Percentiles rank a stretch among this genome's conserved stretches.
These are phyloP conservation scores for Bradynema listronoti DNA, from an alignment of 1,140 invertebrate genomes.

Conservation along the genomic window DNA sequence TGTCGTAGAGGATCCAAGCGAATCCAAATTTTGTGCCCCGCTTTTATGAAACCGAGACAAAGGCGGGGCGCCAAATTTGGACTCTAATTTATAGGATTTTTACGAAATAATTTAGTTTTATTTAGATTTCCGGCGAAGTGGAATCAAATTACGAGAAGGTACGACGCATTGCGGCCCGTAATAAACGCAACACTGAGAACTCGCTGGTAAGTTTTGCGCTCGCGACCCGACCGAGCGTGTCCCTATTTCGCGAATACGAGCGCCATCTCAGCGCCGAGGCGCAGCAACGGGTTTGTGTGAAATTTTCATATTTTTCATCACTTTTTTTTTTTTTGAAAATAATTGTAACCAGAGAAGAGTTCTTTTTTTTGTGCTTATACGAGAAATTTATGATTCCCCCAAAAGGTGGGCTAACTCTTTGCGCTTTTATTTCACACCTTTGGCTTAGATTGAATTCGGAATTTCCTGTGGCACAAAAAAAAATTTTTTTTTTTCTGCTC, in stretches of 20 bases:
- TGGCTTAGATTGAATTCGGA: too few species aligned
- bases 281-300: not conserved
- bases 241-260: slow-evolving; percentile 18
- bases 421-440: too few species aligned
- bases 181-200: slow-evolving; percentile 22
- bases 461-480: too few species aligned
- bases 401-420: too few species aligned
- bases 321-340: not conserved
- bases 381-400: not conserved
- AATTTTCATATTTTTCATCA: not conserved
- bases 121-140: slow-evolving; percentile 36
- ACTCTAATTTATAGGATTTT: not conserved
- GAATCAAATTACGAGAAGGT: slow-evolving; percentile 27
- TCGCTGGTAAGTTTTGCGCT: slow-evolving; percentile 23
- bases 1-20: too few species aligned
- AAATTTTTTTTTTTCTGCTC: too few species aligned
- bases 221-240: slow-evolving; percentile 17
- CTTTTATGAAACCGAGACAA: too few species aligned
- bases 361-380: not conserved
- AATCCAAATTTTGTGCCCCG: too few species aligned
- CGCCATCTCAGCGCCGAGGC: not conserved
- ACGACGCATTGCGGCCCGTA: slow-evolving; percentile 20
- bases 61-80: too few species aligned
- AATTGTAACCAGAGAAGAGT: not conserved
- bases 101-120: not conserved